Evolutionary conservation across 2,888 invertebrate genomes (phyloP).

Genomic region (Netelia inedita): DNA sequence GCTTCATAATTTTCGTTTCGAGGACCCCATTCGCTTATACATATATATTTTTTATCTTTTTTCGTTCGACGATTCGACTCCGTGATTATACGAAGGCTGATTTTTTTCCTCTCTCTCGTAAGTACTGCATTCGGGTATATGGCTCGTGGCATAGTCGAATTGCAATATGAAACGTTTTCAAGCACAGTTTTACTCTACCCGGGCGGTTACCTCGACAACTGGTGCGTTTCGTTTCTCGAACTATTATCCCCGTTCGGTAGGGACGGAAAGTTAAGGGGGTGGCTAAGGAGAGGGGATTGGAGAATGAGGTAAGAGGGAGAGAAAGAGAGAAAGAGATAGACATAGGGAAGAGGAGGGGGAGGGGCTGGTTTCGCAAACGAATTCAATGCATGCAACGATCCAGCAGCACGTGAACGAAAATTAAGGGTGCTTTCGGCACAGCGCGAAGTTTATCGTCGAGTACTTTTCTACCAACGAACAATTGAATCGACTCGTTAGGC

Average conservation of each 20-base stretch:
- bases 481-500: slow-evolving; percentile 70
- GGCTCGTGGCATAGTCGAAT: slow-evolving; percentile 40
- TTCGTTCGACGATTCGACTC: not conserved
- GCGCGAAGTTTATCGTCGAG: slow-evolving; percentile 64
- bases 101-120: slow-evolving; percentile 9
- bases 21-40: not conserved
- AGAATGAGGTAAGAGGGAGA: not conserved
- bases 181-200: slow-evolving; percentile 58
- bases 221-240: slow-evolving; percentile 59
- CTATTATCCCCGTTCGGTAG: slow-evolving; percentile 35
- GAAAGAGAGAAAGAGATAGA: not conserved
- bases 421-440: slow-evolving; percentile 65
- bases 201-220: slow-evolving; percentile 54
- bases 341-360: not conserved
- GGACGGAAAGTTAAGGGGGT: not conserved
- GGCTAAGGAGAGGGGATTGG: not conserved
- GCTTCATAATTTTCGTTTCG: not conserved
- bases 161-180: slow-evolving; percentile 59
- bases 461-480: slow-evolving; percentile 67
- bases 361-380: slow-evolving; percentile 48
- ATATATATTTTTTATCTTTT: not conserved
- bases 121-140: slow-evolving; percentile 17
- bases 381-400: slow-evolving; percentile 65
- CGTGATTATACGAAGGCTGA: slow-evolving; percentile 6
- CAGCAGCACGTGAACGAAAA: slow-evolving; percentile 62